Evolutionary conservation across 2,113 vertebrate species (phyloP).

Genomic region (Lota lota): DNA sequence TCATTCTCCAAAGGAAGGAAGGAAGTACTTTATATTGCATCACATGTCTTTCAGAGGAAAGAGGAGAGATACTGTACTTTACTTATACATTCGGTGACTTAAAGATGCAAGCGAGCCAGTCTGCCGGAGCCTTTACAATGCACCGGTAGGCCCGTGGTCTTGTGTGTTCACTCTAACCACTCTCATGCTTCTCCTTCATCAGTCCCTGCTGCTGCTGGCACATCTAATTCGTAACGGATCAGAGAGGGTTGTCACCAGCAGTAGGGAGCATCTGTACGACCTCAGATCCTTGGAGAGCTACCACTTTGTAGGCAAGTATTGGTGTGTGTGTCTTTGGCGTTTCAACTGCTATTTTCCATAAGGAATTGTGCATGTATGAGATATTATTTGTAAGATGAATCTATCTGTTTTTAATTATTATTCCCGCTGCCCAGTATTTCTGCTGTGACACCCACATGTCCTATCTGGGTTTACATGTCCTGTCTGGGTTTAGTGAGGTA

Average conservation of each 20-base stretch:
- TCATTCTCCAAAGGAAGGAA: too few relatives aligned
- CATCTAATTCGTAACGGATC: conserved; percentile 98
- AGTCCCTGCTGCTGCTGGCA: conserved; percentile 93
- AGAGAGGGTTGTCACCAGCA: conserved; percentile 96
- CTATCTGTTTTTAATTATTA: too few relatives aligned
- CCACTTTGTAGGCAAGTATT: conserved; percentile 92
- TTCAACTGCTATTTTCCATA: conserved; percentile 71
- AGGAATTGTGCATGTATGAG: not conserved
- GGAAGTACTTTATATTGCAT: too few relatives aligned
- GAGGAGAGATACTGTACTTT: too few relatives aligned
- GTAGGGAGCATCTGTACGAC: conserved; percentile 99
- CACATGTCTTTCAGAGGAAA: too few relatives aligned
- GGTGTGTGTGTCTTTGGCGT: conserved; percentile 16
- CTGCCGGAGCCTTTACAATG: not conserved
- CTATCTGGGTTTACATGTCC: too few relatives aligned
- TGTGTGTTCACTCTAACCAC: not conserved
- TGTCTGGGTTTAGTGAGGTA: too few relatives aligned
- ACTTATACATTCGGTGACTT: too few relatives aligned
- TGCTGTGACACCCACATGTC: too few relatives aligned
- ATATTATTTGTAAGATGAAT: too few relatives aligned
- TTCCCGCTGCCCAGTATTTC: too few relatives aligned
- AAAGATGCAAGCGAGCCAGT: not conserved
- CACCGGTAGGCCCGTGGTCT: not conserved
- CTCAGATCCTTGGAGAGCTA: conserved; percentile 98
- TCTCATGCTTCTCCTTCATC: conserved; percentile 46